phyloP scores from a whole-genome alignment of 2,113 vertebrate genomes.

The Pseudonaja textilis region DNA sequence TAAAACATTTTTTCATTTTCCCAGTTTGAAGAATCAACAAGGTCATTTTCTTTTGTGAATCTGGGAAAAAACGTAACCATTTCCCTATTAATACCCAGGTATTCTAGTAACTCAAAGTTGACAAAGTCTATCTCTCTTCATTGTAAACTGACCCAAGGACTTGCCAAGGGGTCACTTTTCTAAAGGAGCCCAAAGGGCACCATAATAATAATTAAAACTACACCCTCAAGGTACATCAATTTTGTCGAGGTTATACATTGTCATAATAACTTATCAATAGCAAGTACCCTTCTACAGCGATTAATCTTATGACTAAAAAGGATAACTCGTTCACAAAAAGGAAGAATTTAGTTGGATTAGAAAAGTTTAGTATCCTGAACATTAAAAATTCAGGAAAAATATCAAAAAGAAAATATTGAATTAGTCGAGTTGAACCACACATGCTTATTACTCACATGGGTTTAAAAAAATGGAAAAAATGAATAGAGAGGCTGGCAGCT shows the following conservation, averaged over 20 bases:
- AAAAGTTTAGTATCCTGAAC: neutral
- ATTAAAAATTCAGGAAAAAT: neutral
- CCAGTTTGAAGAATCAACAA: neutral
- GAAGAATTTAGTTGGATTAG: neutral
- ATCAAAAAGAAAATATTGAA: neutral
- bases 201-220: neutral
- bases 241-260: neutral
- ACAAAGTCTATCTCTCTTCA: neutral
- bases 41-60: neutral
- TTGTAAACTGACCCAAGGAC: neutral
- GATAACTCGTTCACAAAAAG: neutral
- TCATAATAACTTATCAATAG: neutral
- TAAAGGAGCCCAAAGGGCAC: neutral
- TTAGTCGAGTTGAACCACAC: neutral
- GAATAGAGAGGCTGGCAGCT: neutral
- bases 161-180: neutral
- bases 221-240: neutral
- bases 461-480: neutral
- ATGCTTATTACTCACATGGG: neutral
- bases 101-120: neutral
- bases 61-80: neutral
- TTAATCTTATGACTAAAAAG: neutral
- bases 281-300: neutral
- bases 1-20: neutral
- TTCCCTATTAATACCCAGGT: neutral